A percentile compares a stretch with the other conserved stretches of the same genome.
Evolutionary conservation across 35 echinoderm and acorn worm species (phyloP).

Genomic region (Patiria miniata): DNA sequence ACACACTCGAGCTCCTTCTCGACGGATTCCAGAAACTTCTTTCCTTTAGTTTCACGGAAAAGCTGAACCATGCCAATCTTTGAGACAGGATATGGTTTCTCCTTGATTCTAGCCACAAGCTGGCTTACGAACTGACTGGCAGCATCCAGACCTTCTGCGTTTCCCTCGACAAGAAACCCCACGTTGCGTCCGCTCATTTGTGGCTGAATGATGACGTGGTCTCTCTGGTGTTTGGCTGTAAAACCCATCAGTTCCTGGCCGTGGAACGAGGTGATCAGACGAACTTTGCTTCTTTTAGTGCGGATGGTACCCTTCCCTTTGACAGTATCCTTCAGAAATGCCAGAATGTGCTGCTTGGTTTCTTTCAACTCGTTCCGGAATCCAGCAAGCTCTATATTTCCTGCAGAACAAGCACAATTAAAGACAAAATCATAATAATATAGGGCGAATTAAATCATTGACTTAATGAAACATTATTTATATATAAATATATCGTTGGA

Average conservation of each 20-base stretch:
- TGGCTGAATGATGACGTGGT: neutral
- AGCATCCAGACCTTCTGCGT: slow-evolving; percentile 14
- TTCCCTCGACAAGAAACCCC: slow-evolving; percentile 32
- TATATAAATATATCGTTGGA: no score
- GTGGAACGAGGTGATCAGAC: neutral
- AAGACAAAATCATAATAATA: no score
- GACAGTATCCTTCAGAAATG: slow-evolving; percentile 28
- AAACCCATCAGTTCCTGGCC: neutral
- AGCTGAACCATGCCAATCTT: slow-evolving; percentile 48
- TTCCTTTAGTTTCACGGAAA: slow-evolving; percentile 45
- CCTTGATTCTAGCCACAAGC: neutral
- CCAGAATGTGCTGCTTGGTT: neutral
- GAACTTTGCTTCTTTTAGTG: neutral
- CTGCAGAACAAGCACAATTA: no score
- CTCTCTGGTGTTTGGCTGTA: neutral
- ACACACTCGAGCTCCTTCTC: slow-evolving; percentile 21
- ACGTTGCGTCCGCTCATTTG: neutral
- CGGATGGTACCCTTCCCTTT: neutral
- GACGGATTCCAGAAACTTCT: slow-evolving; percentile 23
- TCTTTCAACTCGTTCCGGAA: neutral
- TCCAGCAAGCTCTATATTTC: slow-evolving; percentile 23
- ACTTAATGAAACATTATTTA: no score
- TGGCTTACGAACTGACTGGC: neutral
- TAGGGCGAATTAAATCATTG: no score
- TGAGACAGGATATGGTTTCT: neutral